Evolutionary conservation across 2,888 invertebrate genomes (phyloP).

Genomic region (Meandrusa payeni): DNA sequence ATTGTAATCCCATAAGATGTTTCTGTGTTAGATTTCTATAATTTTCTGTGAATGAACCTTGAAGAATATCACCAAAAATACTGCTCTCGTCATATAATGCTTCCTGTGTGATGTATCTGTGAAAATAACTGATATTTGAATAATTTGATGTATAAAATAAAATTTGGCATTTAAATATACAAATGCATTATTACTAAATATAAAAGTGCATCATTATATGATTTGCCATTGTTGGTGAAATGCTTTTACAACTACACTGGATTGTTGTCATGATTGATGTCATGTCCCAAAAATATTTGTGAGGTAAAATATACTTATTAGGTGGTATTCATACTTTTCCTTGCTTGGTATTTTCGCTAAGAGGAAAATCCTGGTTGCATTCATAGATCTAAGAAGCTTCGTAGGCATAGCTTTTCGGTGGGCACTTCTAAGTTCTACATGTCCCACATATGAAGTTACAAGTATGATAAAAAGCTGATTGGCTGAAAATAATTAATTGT

Average conservation of each 20-base stretch:
- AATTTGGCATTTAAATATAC: too few relatives aligned
- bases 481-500: constrained; percentile 40
- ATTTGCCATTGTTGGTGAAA: too few relatives aligned
- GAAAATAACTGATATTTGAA: too few relatives aligned
- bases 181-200: too few relatives aligned
- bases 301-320: too few relatives aligned
- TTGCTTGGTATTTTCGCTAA: constrained; percentile 80
- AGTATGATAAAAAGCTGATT: constrained; percentile 68
- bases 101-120: constrained; percentile 71
- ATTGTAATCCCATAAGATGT: constrained; percentile 90
- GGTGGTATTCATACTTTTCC: constrained; percentile 64
- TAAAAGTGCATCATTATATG: too few relatives aligned
- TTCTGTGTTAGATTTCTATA: constrained; percentile 91
- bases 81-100: constrained; percentile 82
- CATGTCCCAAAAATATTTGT: too few relatives aligned
- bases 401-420: constrained; percentile 84
- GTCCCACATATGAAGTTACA: constrained; percentile 89
- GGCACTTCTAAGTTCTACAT: constrained; percentile 85
- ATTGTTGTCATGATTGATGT: too few relatives aligned
- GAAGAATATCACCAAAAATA: constrained; percentile 85
- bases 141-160: too few relatives aligned
- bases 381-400: constrained; percentile 78
- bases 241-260: too few relatives aligned
- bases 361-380: constrained; percentile 84
- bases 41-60: constrained; percentile 88